These are phyloP conservation scores for Cynopterus sphinx DNA, from an alignment of 2,797 vertebrate species.

Conservation along the genomic window DNA sequence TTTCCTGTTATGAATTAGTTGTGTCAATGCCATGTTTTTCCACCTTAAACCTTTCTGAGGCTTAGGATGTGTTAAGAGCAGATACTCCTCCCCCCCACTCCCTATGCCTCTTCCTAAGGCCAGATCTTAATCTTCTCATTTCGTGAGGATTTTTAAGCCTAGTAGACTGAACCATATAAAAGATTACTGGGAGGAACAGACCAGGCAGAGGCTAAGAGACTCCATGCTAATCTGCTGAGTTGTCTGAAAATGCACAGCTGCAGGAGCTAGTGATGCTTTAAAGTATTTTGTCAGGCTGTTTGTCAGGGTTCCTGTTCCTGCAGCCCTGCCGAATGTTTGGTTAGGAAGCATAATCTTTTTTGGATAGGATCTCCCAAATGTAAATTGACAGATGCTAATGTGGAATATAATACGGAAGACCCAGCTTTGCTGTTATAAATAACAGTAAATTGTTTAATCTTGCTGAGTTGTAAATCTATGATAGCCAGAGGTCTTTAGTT, in stretches of 20 bases:
- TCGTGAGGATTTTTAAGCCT: slow-evolving; percentile 59
- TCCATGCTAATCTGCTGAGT: slow-evolving; percentile 68
- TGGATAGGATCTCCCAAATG: slow-evolving; percentile 71
- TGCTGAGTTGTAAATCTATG: slow-evolving; percentile 73
- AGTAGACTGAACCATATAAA: slow-evolving; percentile 75
- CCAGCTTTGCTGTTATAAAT: slow-evolving; percentile 65
- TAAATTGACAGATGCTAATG: slow-evolving; percentile 73
- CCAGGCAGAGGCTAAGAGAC: slow-evolving; percentile 57
- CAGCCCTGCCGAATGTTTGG: slow-evolving; percentile 42
- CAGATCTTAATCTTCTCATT: slow-evolving; percentile 49
- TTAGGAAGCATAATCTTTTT: slow-evolving; percentile 55
- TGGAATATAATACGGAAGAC: background rate
- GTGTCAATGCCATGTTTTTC: background rate
- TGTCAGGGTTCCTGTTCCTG: slow-evolving; percentile 49
- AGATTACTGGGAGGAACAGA: slow-evolving; percentile 67
- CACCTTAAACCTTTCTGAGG: background rate
- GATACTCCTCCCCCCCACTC: too few species aligned
- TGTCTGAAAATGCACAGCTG: slow-evolving; percentile 79
- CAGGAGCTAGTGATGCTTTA: slow-evolving; percentile 1
- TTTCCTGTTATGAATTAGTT: background rate
- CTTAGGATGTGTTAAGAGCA: background rate
- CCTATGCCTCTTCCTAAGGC: background rate
- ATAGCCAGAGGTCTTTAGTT: slow-evolving; percentile 70
- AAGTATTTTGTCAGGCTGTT: slow-evolving; percentile 61
- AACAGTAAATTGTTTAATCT: slow-evolving; percentile 70